A percentile compares a stretch with the other conserved stretches of the same genome.
These are phyloP conservation scores for Hippocampus abdominalis DNA, from an alignment of 2,113 vertebrate genomes.

Conservation along the genomic window DNA sequence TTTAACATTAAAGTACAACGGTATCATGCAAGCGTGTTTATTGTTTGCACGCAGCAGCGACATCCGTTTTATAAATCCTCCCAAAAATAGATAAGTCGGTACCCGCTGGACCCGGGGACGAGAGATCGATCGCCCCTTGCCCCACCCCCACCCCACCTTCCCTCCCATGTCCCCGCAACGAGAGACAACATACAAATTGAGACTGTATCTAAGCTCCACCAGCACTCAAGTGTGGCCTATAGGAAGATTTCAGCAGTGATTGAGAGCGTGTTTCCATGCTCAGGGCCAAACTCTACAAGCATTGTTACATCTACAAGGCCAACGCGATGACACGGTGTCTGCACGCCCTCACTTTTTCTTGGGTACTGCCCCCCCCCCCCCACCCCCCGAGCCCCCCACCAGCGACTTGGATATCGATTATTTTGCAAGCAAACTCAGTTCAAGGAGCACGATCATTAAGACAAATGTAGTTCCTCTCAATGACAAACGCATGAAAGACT, in stretches of 20 bases:
- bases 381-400: constrained; percentile 71
- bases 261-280: constrained; percentile 78
- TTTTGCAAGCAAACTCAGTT: constrained; percentile 71
- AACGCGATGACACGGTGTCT: constrained; percentile 66
- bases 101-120: constrained; percentile 55
- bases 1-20: no score
- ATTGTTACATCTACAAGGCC: constrained; percentile 80
- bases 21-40: constrained; percentile 25
- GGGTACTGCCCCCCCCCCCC: constrained; percentile 68
- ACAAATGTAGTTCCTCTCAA: constrained; percentile 69
- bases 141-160: constrained; percentile 47
- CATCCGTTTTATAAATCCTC: constrained; percentile 46
- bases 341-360: constrained; percentile 54
- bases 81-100: constrained; percentile 63
- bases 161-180: constrained; percentile 53
- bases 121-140: constrained; percentile 67
- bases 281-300: constrained; percentile 80
- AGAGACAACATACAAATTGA: constrained; percentile 81
- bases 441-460: constrained; percentile 73
- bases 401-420: constrained; percentile 75
- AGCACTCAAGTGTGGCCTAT: constrained; percentile 75
- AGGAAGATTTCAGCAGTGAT: constrained; percentile 74
- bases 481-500: constrained; percentile 56
- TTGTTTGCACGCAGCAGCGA: constrained; percentile 44
- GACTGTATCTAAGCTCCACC: constrained; percentile 75